Percentiles rank a stretch among this genome's conserved stretches.
phyloP scores from a whole-genome alignment of 1,140 invertebrate species.

The Conus betulinus region DNA sequence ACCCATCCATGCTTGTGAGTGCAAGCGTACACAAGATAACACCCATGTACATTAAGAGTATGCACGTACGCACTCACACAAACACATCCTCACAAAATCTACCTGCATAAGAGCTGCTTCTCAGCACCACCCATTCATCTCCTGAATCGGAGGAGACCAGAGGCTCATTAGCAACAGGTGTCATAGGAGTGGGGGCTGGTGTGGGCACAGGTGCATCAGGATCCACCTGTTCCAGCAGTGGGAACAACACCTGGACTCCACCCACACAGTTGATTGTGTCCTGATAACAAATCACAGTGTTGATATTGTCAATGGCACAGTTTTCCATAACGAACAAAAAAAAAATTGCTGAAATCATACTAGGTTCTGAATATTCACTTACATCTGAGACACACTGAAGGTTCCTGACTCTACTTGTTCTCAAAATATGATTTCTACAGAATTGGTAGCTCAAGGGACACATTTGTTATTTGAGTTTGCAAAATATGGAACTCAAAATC shows the following conservation, averaged over 20 bases:
- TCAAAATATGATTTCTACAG: neutral
- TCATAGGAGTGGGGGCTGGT: constrained; percentile 33
- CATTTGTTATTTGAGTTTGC: too few relatives aligned
- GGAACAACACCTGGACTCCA: constrained; percentile 80
- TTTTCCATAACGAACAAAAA: too few relatives aligned
- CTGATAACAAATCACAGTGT: constrained; percentile 57
- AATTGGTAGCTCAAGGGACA: too few relatives aligned
- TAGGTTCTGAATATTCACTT: too few relatives aligned
- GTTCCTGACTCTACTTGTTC: too few relatives aligned
- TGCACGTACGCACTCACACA: neutral
- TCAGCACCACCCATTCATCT: constrained; percentile 80
- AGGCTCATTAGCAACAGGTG: neutral
- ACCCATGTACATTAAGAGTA: neutral
- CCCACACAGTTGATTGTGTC: constrained; percentile 79
- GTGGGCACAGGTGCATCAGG: constrained; percentile 44
- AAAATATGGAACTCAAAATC: too few relatives aligned
- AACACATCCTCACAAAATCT: neutral
- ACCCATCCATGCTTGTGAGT: neutral
- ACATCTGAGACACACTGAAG: too few relatives aligned
- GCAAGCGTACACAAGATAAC: neutral
- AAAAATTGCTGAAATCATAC: too few relatives aligned
- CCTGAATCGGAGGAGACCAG: neutral
- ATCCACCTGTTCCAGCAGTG: constrained; percentile 78
- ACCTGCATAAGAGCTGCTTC: constrained; percentile 78
- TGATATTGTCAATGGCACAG: too few relatives aligned